Base-by-base conservation (phyloP, 2,113 vertebrate genomes). In the Oophaga pumilio region DNA sequence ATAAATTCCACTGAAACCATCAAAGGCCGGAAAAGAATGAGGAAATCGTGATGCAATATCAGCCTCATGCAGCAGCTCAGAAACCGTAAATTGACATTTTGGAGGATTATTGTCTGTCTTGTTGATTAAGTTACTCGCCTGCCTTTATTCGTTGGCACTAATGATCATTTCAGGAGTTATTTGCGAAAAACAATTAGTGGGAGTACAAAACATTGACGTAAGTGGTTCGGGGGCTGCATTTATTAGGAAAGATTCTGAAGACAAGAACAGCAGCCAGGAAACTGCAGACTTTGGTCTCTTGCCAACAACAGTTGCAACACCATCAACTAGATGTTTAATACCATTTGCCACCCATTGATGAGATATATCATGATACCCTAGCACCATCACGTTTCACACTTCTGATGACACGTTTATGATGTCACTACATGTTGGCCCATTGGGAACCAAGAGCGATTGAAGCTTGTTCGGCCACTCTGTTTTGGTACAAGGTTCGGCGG, bases 151-250 rank as follows among this genome's bases (percentile, higher is more conserved):
- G 86, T 74, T 56, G 57, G 79, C n/a, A 24, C 57, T 88, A 83
- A 88, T 88, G 86, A 83, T 66, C 86, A 88, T 76, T 83, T 83
- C 80, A 88, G 57, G 86, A 83, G 86, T 83, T 82, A 82, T 76
- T 88, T 88, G 86, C 68, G 59, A 83, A 83, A 88, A 88, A 88
- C 80, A 88, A 88, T 88, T 88, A 88, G 79, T 56, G 76, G 56
- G 59, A 76, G 71, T 62, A 88, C 66, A 53, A 62, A 88, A 83
- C 80, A 88, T 57, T 88, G 86, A 66, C 86, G 74, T 82, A 82
- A 87, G 66, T 68, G 76, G 56, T 64, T 76, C 22, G 53, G 56
- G 11, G 33, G 33, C 15, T 26, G 66, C 28, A 56, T 71, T 50
- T 81, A 52, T 71, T 79, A 80, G 15, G 17, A 64, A 71, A 12